Evolutionary conservation across 2,113 vertebrate genomes (phyloP).

Genomic region (Rhea pennata): DNA sequence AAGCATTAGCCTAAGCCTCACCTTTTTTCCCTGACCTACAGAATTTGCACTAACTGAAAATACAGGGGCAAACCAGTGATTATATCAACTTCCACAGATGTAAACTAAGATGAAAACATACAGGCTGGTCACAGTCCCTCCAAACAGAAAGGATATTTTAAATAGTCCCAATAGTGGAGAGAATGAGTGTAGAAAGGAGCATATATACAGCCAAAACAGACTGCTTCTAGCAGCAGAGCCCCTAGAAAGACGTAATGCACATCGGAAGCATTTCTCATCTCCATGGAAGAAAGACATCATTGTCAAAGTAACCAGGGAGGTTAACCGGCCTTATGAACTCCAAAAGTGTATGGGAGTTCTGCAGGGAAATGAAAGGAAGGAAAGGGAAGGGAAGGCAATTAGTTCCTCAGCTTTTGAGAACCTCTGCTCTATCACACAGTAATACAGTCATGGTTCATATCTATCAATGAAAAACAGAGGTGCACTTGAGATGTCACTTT

Average conservation of each 20-base stretch:
- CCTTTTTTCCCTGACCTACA: neutral
- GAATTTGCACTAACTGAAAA: neutral
- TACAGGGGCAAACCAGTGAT: neutral
- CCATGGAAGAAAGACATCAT: neutral
- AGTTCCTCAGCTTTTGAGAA: neutral
- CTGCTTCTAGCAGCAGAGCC: neutral
- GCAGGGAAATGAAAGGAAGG: neutral
- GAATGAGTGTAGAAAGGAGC: neutral
- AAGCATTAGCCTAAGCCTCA: neutral
- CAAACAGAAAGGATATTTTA: neutral
- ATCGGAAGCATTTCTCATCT: neutral
- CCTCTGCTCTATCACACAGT: neutral
- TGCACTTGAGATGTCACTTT: neutral
- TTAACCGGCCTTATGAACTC: neutral
- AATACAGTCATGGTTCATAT: neutral
- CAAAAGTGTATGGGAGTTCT: neutral
- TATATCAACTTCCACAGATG: neutral
- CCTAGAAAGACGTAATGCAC: neutral
- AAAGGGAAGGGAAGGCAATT: neutral
- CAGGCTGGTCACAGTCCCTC: fast-evolving
- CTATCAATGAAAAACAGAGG: neutral
- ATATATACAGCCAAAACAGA: neutral
- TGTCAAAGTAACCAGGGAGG: neutral
- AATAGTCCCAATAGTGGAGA: fast-evolving
- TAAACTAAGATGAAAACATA: neutral